These are phyloP conservation scores for Thermophis baileyi DNA, from an alignment of 2,113 vertebrate genomes.

Conservation along the genomic window DNA sequence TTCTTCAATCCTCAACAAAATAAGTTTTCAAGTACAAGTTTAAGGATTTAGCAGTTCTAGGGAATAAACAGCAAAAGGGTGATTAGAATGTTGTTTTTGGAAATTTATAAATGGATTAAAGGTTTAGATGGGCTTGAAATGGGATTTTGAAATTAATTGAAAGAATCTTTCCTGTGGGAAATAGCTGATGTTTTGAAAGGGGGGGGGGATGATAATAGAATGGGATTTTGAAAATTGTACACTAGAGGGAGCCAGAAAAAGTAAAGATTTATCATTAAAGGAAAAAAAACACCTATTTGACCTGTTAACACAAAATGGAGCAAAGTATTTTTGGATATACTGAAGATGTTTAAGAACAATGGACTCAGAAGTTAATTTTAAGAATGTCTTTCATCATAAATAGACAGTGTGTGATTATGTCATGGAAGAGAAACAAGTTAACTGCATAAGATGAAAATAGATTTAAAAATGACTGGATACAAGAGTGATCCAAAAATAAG, in stretches of 20 bases:
- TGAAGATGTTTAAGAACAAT: background rate
- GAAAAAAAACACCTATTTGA: background rate
- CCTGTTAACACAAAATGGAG: background rate
- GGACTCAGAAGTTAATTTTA: background rate
- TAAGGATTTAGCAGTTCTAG: background rate
- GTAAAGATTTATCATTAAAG: background rate
- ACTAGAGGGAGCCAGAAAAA: background rate
- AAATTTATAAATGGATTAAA: background rate
- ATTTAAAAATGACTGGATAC: background rate
- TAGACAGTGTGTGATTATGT: background rate
- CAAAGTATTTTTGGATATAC: background rate
- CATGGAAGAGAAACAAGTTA: background rate
- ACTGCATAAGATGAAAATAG: background rate
- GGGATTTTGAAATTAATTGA: background rate
- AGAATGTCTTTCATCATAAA: background rate
- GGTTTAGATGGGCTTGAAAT: background rate
- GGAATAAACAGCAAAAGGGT: background rate
- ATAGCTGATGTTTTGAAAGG: background rate
- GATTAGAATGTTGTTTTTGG: background rate
- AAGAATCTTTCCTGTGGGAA: background rate
- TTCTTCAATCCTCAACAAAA: background rate
- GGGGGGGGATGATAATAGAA: background rate
- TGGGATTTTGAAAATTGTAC: background rate
- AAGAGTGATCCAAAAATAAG: background rate
- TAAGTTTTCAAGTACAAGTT: background rate